Base-by-base conservation (phyloP, 2,113 vertebrate genomes). In the Turdus rufiventris region DNA sequence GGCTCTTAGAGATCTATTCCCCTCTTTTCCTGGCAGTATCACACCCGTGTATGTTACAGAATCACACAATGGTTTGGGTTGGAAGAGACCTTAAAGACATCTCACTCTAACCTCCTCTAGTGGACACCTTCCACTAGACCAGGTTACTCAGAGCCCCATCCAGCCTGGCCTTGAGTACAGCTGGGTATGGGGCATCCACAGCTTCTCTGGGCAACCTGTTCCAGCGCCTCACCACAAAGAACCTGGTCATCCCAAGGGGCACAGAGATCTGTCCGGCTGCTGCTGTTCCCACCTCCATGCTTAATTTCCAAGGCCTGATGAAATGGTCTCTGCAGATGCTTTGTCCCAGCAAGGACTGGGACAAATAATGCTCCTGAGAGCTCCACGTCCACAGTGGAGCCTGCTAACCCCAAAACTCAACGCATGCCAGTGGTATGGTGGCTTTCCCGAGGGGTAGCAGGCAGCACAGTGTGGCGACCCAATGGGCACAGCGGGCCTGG, bases 221-320 rank as follows among this genome's bases (percentile, higher is more conserved):
- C 24, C 53, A 67, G 31, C 4, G 53, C 20, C n/a, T 53, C 33
- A 45, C 33, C n/a, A 40, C 38, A 29, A 74, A 60, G 19, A 74
- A 40, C 19, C 18, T 53, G 68, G 38, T 53, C 50, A 38, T 50
- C 28, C 18, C 51, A 42, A 17, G 47, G 23, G 38, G 25, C 28
- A 29, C 7, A 24, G 47, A 36, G 23, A 14, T 36, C 23, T 14
- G 21, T 6, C 29, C n/a, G 50, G 16, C 29, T 38, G 5, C 31
- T 51, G n/a, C 18, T 48, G 14, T 16, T 23, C 45, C 72, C 0
- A 0, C 14, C 34, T 48, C n/a, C 36, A 42, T 18, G 26, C 8
- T 34, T 47, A 9, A 14, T 50, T 86, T 72, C 43, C 48, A 54
- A 38, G 61, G 14, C 36, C 33, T 48, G 10, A 58, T 12, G 42